Base-by-base conservation (phyloP, 2,888 invertebrate species). In the Brachypterus glaber region DNA sequence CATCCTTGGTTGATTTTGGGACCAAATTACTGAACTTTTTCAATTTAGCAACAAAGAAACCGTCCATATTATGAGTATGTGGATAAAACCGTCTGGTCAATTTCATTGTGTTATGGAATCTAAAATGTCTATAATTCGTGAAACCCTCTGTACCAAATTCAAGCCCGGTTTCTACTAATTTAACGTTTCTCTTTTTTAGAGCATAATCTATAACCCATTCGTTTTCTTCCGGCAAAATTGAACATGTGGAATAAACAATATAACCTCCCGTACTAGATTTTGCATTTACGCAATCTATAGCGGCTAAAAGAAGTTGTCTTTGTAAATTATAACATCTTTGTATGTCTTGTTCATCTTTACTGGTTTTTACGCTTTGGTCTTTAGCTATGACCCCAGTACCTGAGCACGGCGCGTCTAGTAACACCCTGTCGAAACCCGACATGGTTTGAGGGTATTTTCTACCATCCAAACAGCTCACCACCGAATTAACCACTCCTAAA, bases 41-140 rank as follows among this genome's bases (percentile, higher is more conserved):
- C 9, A 99, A 66, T 68, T 99, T 99, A 1, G 96, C 96, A 2
- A 99, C 95, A 69, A 84, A 99, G 66, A 99, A 99, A 3, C 98
- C 98, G 67, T 99, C 98, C 86, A 98, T 90, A 62, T 99, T 99
- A 62, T 98, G 93, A 2, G 86, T 83, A 62, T 99, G 98, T 0
- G 98, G 98, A 68, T 98, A 99, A 68, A 90, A 95, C 35, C 98
- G 73, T 59, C 81, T 77, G 0, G 92, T 86, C 40, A 90, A 65
- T 58, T 88, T 89, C 64, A 98, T 66, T 8, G 86, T 83, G 0
- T 90, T 91, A 65, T 96, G 92, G 69, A 90, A 96, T 31, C 91
- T 74, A 53, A 78, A 72, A 47, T 87, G 82, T 35, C 85, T 75
- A 57, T 82, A 96, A 67, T 84, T 92, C 0, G 81, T 79, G 63